Percentiles rank a stretch among this genome's conserved stretches.
Evolutionary conservation across 2,113 vertebrate genomes (phyloP).

Genomic region (Rutilus rutilus): DNA sequence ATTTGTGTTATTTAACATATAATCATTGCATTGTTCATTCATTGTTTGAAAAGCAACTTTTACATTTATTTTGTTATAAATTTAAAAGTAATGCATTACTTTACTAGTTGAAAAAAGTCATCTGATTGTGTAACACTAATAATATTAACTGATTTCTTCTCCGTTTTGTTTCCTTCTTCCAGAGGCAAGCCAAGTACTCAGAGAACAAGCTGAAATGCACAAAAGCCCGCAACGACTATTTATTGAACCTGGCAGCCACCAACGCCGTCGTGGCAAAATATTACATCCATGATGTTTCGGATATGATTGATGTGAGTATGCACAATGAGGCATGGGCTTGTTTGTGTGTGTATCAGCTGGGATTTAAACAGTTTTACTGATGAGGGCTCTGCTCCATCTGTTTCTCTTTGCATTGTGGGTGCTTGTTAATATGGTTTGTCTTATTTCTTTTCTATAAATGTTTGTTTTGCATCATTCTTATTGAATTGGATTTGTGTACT

Average conservation of each 20-base stretch:
- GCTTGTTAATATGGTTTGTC: slow-evolving; percentile 26
- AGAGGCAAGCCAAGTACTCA: slow-evolving; percentile 98
- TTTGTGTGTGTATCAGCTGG: slow-evolving; percentile 65
- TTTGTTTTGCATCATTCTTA: slow-evolving; percentile 34
- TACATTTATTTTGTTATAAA: too few species aligned
- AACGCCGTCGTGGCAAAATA: slow-evolving; percentile 97
- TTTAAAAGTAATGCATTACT: too few species aligned
- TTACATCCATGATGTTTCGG: slow-evolving; percentile 97
- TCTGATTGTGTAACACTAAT: not conserved
- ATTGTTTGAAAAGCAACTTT: too few species aligned
- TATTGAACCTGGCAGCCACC: slow-evolving; percentile 93
- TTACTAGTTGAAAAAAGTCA: too few species aligned
- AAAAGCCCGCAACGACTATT: slow-evolving; percentile 95
- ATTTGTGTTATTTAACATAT: too few species aligned
- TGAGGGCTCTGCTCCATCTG: slow-evolving; percentile 68
- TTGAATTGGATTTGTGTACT: slow-evolving; percentile 14
- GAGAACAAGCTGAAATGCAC: slow-evolving; percentile 99
- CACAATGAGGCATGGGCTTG: slow-evolving; percentile 49
- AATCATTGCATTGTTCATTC: too few species aligned
- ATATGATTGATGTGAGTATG: slow-evolving; percentile 94
- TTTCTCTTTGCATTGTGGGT: slow-evolving; percentile 46
- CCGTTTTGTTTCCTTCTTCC: slow-evolving; percentile 53
- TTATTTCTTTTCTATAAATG: slow-evolving; percentile 39
- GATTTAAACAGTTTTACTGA: slow-evolving; percentile 55
- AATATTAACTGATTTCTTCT: not conserved